Evolutionary conservation across 2,888 invertebrate species (phyloP).

Genomic region (Temnothorax ravouxi): DNA sequence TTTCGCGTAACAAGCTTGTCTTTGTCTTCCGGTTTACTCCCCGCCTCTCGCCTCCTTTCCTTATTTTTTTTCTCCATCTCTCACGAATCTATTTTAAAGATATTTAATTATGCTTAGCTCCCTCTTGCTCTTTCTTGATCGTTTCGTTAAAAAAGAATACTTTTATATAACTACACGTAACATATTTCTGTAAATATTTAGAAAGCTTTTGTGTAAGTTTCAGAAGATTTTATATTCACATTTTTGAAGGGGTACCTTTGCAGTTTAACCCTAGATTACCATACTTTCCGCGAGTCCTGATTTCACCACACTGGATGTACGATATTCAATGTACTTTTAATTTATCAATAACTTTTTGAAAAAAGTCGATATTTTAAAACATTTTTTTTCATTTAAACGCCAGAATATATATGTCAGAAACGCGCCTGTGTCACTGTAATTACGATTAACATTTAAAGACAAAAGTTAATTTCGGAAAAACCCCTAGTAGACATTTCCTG

Average conservation of each 20-base stretch:
- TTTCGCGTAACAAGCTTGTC: conserved; percentile 79
- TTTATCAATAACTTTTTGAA: too few species aligned
- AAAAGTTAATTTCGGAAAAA: too few species aligned
- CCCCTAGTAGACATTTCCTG: too few species aligned
- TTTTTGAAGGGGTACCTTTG: not conserved
- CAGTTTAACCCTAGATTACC: not conserved
- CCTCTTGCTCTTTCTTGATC: not conserved
- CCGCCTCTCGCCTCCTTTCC: conserved; percentile 63
- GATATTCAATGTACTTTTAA: too few species aligned
- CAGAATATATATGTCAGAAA: too few species aligned
- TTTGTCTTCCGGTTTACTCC: conserved; percentile 67
- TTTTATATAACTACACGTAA: not conserved
- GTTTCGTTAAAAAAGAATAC: not conserved
- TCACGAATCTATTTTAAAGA: conserved; percentile 40
- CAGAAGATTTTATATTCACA: not conserved
- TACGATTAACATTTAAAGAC: too few species aligned
- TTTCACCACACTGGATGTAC: too few species aligned
- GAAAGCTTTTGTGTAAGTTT: not conserved
- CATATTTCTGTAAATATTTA: not conserved
- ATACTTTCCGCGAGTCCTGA: too few species aligned
- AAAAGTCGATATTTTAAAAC: too few species aligned
- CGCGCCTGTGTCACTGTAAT: too few species aligned
- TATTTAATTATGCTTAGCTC: conserved; percentile 35
- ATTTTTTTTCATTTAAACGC: too few species aligned
- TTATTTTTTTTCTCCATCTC: conserved; percentile 32